Evolutionary conservation across 2,113 vertebrate genomes (phyloP).

Genomic region (Ursus arctos): DNA sequence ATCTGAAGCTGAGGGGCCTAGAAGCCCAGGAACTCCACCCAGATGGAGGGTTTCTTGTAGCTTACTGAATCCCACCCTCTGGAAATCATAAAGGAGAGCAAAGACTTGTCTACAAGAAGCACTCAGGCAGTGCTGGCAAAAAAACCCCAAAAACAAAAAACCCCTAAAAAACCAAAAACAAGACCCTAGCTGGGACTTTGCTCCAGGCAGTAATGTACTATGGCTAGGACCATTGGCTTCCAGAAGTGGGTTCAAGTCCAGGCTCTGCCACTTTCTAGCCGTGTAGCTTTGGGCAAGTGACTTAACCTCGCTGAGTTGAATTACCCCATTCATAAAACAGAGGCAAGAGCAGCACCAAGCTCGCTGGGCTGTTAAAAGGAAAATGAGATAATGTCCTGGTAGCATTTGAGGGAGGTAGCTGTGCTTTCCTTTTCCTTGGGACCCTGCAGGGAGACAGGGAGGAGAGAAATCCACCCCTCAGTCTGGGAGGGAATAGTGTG

Average conservation of each 20-base stretch:
- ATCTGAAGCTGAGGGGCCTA: constrained; percentile 10
- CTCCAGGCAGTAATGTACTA: neutral
- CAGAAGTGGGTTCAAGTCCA: neutral
- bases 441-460: neutral
- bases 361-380: neutral
- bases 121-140: neutral
- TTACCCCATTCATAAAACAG: neutral
- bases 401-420: neutral
- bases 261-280: neutral
- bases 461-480: neutral
- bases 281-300: neutral
- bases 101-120: neutral
- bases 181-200: neutral
- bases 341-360: neutral
- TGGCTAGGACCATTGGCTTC: neutral
- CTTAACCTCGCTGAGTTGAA: neutral
- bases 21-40: neutral
- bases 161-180: neutral
- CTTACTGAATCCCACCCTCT: neutral
- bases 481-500: neutral
- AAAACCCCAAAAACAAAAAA: neutral
- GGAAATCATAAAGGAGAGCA: neutral
- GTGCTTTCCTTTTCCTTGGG: neutral
- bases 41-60: neutral
- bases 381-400: neutral